phyloP scores from a whole-genome alignment of 2,888 invertebrate genomes.

The Parnassius apollo region DNA sequence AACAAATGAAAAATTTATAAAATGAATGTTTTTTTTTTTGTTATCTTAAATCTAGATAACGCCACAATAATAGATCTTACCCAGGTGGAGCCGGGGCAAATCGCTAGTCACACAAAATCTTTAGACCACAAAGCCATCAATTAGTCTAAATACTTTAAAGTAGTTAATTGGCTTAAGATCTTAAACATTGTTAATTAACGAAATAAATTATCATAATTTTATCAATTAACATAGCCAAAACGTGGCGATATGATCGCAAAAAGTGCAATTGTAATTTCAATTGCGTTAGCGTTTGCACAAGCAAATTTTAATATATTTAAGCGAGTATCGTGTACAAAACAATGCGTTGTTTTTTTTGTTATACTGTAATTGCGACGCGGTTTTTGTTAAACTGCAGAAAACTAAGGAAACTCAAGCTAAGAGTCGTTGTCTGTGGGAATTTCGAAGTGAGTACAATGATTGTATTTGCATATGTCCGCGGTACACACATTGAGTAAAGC shows the following conservation, averaged over 20 bases:
- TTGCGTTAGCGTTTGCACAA: conserved; percentile 11
- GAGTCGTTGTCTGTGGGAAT: conserved; percentile 5
- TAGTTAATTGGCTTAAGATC: neutral
- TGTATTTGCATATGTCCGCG: neutral
- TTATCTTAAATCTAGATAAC: no score
- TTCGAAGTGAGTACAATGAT: neutral
- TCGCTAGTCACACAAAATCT: no score
- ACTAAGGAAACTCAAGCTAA: neutral
- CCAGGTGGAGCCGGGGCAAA: no score
- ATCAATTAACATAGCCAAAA: neutral
- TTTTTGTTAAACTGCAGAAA: conserved; percentile 14
- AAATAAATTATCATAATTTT: conserved; percentile 1
- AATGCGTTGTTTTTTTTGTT: conserved; percentile 19
- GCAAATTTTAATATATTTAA: neutral
- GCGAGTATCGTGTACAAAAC: conserved; percentile 14
- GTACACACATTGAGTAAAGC: neutral
- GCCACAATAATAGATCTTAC: no score
- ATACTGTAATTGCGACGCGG: conserved; percentile 14
- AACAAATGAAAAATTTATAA: no score
- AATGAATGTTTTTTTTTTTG: no score
- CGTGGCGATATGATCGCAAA: neutral
- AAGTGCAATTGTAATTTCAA: conserved; percentile 7
- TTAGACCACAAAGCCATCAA: no score
- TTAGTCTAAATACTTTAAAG: neutral
- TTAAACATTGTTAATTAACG: neutral